Evolutionary conservation across 1,140 invertebrate genomes (phyloP).

Genomic region (Paramacrobiotus metropolitanus): DNA sequence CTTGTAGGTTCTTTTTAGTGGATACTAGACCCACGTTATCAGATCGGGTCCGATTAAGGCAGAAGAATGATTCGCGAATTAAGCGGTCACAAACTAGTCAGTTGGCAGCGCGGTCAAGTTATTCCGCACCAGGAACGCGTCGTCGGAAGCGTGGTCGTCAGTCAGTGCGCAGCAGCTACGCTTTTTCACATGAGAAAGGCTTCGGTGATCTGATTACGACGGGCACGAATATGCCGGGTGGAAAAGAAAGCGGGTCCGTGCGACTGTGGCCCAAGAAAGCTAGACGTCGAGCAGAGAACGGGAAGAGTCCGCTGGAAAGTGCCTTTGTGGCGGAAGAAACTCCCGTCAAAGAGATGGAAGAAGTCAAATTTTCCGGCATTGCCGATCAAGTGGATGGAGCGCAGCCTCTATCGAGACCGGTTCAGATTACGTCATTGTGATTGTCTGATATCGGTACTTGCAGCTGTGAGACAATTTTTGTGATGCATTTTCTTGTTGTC

Average conservation of each 20-base stretch:
- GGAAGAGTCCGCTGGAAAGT: neutral
- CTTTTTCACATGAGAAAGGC: constrained; percentile 88
- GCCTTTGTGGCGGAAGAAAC: neutral
- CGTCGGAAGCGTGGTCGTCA: constrained; percentile 44
- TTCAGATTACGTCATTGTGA: constrained; percentile 1
- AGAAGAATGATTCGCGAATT: constrained; percentile 28
- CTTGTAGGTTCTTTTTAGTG: constrained; percentile 46
- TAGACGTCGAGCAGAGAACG: neutral
- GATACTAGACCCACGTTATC: constrained; percentile 67
- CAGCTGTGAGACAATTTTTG: neutral
- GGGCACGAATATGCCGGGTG: constrained; percentile 63
- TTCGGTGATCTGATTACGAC: constrained; percentile 93
- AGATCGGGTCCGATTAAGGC: constrained; percentile 65
- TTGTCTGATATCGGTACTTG: neutral
- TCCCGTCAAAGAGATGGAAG: neutral
- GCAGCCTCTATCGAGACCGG: neutral
- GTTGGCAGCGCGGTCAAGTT: constrained; percentile 31
- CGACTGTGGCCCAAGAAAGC: neutral
- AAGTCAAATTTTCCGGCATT: neutral
- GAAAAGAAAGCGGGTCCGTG: constrained; percentile 1
- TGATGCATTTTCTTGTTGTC: neutral
- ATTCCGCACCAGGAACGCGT: constrained; percentile 58
- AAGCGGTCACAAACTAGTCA: constrained; percentile 1
- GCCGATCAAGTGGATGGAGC: neutral
- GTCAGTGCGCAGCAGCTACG: constrained; percentile 84